phyloP scores from a whole-genome alignment of 2,113 vertebrate species.

The Apodemus speciosus region DNA sequence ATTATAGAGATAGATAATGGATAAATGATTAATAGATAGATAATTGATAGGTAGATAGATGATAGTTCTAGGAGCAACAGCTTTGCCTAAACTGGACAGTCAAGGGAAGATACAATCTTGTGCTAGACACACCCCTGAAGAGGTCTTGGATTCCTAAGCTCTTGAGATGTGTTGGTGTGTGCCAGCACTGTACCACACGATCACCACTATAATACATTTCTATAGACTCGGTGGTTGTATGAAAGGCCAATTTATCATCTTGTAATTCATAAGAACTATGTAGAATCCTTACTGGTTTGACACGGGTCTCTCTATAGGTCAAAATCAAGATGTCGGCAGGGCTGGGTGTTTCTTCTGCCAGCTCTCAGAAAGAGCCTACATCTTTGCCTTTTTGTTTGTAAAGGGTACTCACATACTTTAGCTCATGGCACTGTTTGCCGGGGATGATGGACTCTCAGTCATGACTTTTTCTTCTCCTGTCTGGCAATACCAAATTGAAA shows the following conservation, averaged over 20 bases:
- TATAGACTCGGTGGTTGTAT: background rate
- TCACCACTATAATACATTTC: background rate
- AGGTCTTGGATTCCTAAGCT: background rate
- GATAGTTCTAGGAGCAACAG: background rate
- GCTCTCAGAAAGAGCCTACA: background rate
- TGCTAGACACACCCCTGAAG: background rate
- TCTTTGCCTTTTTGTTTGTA: background rate
- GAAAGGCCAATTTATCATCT: background rate
- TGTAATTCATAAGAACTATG: background rate
- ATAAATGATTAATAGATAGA: background rate
- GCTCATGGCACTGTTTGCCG: background rate
- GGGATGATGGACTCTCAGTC: background rate
- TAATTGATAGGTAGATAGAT: background rate
- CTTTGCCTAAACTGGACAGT: background rate
- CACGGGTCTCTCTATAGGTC: background rate
- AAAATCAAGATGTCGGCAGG: background rate
- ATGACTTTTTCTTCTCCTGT: background rate
- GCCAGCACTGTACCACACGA: background rate
- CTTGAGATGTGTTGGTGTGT: background rate
- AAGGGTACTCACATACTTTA: background rate
- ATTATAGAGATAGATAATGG: background rate
- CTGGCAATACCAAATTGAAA: background rate
- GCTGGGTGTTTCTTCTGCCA: background rate
- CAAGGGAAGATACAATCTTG: background rate
- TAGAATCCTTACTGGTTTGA: background rate